Evolutionary conservation across 2,797 vertebrate species (phyloP).

Genomic region (Tadarida brasiliensis): DNA sequence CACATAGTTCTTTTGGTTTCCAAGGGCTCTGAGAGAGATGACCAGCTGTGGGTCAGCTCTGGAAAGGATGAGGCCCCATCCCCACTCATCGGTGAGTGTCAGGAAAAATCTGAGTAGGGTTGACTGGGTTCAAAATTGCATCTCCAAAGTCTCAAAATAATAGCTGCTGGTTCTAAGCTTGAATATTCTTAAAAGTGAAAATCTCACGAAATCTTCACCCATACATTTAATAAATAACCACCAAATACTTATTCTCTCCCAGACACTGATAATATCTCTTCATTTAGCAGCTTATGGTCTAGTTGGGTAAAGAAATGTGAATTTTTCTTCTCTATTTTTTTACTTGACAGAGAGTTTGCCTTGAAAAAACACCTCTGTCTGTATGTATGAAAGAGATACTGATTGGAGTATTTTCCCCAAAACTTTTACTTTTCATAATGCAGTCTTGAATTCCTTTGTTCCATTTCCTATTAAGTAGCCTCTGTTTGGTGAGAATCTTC

Average conservation of each 20-base stretch:
- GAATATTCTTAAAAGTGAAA: background rate
- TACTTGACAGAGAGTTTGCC: background rate
- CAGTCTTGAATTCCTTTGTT: background rate
- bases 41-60: conserved; percentile 91
- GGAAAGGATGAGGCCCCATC: background rate
- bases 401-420: background rate
- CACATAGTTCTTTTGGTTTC: conserved; percentile 51
- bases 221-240: background rate
- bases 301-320: background rate
- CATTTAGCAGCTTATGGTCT: background rate
- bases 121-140: background rate
- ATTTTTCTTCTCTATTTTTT: background rate
- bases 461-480: background rate
- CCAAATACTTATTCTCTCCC: background rate
- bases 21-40: conserved; percentile 92
- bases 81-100: conserved; percentile 85
- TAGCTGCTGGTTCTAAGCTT: background rate
- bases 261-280: background rate
- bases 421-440: background rate
- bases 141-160: background rate
- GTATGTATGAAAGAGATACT: background rate
- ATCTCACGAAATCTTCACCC: too few species aligned
- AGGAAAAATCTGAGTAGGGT: background rate
- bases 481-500: background rate
- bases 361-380: background rate